A percentile compares a stretch with the other conserved stretches of the same genome.
Conservation (phyloP, 1,140 invertebrate species). For the Hyphantria cunea region DNA sequence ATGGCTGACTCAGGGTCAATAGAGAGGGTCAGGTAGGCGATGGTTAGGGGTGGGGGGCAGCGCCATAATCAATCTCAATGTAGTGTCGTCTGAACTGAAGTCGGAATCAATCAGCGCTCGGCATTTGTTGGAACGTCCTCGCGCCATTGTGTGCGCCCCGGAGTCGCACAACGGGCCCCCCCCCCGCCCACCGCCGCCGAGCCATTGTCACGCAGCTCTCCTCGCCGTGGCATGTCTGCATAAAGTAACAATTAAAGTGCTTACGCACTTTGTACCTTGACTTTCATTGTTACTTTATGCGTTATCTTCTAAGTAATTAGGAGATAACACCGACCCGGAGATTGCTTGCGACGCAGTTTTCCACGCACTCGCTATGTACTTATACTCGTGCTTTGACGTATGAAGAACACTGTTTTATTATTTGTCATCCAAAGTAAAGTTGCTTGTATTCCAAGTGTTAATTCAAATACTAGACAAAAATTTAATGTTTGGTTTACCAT, state of each 20-base stretch:
- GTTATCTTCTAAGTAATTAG: too few species aligned
- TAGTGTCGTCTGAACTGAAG: slow-evolving; percentile 34
- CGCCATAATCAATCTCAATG: slow-evolving; percentile 44
- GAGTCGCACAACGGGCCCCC: neutral
- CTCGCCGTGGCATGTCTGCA: neutral
- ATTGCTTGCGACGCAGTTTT: too few species aligned
- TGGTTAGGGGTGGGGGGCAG: slow-evolving; percentile 4
- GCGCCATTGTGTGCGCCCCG: slow-evolving; percentile 25
- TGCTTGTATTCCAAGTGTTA: too few species aligned
- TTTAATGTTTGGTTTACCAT: too few species aligned
- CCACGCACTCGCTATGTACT: too few species aligned
- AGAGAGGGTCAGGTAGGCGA: neutral
- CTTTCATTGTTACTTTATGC: too few species aligned
- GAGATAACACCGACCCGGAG: too few species aligned
- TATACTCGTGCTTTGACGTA: too few species aligned
- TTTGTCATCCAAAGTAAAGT: too few species aligned
- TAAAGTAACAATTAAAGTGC: neutral
- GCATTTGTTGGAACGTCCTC: slow-evolving; percentile 37
- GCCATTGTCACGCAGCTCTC: neutral
- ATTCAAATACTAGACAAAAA: too few species aligned
- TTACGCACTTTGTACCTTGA: neutral
- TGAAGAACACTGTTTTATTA: too few species aligned
- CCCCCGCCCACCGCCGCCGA: neutral
- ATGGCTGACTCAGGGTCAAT: neutral
- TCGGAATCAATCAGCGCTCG: slow-evolving; percentile 51